Conservation (phyloP, 2,888 invertebrate species). For the Trypoxylon attenuatum region DNA sequence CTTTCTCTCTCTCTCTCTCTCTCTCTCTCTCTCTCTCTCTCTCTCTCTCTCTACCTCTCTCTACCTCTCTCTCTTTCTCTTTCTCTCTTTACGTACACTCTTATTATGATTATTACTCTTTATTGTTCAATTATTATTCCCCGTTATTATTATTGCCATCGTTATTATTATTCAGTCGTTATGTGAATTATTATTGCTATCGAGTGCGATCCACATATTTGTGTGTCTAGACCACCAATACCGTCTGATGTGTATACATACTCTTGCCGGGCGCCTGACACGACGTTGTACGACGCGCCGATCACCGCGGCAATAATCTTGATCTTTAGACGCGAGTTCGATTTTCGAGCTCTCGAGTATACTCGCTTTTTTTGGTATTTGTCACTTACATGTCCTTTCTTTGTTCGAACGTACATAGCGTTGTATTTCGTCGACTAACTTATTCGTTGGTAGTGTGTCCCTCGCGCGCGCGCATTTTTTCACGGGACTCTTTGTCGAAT, state of each 20-base stretch:
- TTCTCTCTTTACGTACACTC: slow-evolving; percentile 53
- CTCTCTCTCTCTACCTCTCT: background rate
- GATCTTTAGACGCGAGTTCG: no score
- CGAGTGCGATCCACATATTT: slow-evolving; percentile 26
- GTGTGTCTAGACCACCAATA: slow-evolving; percentile 8
- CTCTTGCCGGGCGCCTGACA: background rate
- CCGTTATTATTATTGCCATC: slow-evolving; percentile 41
- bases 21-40: background rate
- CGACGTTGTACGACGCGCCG: no score
- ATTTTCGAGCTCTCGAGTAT: slow-evolving; percentile 9
- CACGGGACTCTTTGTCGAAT: no score
- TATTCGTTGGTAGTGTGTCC: no score
- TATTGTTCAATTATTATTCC: slow-evolving; percentile 43
- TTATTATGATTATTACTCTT: slow-evolving; percentile 41
- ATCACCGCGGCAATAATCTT: no score
- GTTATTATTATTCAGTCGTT: slow-evolving; percentile 46
- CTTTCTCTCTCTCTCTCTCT: slow-evolving; percentile 5
- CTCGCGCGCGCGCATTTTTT: no score
- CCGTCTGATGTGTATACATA: no score
- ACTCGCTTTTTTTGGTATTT: background rate
- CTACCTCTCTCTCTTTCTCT: background rate
- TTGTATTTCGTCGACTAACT: no score
- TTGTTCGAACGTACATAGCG: no score
- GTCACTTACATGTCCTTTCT: background rate
- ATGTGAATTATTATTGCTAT: slow-evolving; percentile 36